Conservation (phyloP, 2,113 vertebrate species). For the Corynorhinus townsendii region DNA sequence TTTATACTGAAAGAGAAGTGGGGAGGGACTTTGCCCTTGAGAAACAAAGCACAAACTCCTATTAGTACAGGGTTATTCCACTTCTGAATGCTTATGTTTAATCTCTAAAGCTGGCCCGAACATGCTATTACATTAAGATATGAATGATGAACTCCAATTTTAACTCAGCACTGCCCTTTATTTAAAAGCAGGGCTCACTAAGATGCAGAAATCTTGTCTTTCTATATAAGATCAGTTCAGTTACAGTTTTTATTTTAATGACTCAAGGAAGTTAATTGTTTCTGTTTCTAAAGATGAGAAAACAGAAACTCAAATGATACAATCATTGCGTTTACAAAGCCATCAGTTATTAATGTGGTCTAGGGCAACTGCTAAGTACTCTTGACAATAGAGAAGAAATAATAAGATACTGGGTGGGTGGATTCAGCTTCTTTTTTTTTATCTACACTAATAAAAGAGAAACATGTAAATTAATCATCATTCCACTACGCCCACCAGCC, state of each 20-base stretch:
- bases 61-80: not conserved
- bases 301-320: not conserved
- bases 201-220: not conserved
- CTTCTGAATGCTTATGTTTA: not conserved
- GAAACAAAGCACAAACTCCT: not conserved
- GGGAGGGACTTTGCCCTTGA: not conserved
- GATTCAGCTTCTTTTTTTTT: not conserved
- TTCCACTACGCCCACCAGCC: no score
- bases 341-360: not conserved
- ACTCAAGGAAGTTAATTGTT: not conserved
- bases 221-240: not conserved
- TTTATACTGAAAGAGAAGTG: not conserved
- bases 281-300: not conserved
- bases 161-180: not conserved
- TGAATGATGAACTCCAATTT: not conserved
- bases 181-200: not conserved
- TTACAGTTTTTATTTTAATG: not conserved
- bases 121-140: constrained; percentile 20
- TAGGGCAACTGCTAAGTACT: not conserved
- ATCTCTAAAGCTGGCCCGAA: not conserved
- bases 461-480: no score
- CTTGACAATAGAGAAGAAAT: not conserved
- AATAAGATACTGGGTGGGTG: not conserved
- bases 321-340: not conserved
- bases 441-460: no score